phyloP scores from a whole-genome alignment of 2,888 invertebrate species.

The Pasiphila rectangulata region DNA sequence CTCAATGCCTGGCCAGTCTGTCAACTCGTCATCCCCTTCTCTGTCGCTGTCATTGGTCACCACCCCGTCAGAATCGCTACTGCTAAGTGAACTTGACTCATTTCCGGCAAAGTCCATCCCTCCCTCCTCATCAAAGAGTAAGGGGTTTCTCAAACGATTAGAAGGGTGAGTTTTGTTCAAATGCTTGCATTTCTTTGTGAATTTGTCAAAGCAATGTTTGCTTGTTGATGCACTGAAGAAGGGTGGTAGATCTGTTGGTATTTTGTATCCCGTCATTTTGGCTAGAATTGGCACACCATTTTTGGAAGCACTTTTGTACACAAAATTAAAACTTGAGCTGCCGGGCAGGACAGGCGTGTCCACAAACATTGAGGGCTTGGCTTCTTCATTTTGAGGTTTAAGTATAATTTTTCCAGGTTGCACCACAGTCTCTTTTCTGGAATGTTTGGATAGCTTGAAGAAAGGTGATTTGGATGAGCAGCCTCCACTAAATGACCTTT shows the following conservation, averaged over 20 bases:
- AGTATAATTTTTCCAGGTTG: constrained; percentile 74
- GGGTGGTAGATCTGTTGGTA: constrained; percentile 68
- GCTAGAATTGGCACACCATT: constrained; percentile 64
- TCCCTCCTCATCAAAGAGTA: constrained; percentile 76
- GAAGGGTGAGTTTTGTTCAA: constrained; percentile 63
- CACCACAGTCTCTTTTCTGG: constrained; percentile 64
- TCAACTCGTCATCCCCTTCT: constrained; percentile 86
- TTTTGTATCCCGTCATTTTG: constrained; percentile 68
- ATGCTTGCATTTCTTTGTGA: constrained; percentile 64
- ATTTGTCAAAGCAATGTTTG: constrained; percentile 56
- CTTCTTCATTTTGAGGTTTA: constrained; percentile 62
- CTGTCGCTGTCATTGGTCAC: constrained; percentile 83
- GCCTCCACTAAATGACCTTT: constrained; percentile 77
- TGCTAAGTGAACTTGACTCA: constrained; percentile 82
- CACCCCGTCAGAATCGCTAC: constrained; percentile 82
- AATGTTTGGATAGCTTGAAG: constrained; percentile 64
- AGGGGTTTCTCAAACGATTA: constrained; percentile 67
- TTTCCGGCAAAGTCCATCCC: constrained; percentile 82
- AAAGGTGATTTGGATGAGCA: constrained; percentile 73
- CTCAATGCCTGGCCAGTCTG: constrained; percentile 86
- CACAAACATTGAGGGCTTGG: constrained; percentile 50
- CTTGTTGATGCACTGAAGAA: constrained; percentile 63
- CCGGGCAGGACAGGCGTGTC: constrained; percentile 67
- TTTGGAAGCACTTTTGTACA: constrained; percentile 69
- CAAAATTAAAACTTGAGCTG: constrained; percentile 76